phyloP scores from a whole-genome alignment of 2,797 vertebrate species.

The Sebastes taczanowskii region DNA sequence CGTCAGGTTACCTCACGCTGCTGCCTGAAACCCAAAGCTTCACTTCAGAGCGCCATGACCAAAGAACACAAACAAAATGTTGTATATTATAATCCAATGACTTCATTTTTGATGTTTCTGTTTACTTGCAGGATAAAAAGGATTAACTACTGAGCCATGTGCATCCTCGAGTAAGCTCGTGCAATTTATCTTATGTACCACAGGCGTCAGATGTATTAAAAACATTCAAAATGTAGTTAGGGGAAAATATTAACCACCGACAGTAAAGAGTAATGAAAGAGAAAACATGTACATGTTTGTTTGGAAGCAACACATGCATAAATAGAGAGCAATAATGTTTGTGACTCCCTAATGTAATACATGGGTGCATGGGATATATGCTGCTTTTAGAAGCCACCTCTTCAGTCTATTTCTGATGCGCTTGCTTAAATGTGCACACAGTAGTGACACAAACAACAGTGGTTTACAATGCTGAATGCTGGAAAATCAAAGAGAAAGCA shows the following conservation, averaged over 20 bases:
- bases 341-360: background rate
- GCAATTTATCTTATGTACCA: background rate
- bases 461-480: background rate
- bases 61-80: conserved; percentile 27
- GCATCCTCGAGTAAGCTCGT: background rate
- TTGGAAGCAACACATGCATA: background rate
- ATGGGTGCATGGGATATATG: background rate
- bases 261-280: background rate
- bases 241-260: background rate
- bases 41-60: background rate
- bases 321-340: background rate
- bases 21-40: conserved; percentile 17
- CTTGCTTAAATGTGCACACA: background rate
- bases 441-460: conserved; percentile 8
- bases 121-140: conserved; percentile 14
- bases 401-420: conserved; percentile 12
- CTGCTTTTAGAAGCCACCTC: background rate
- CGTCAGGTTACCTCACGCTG: conserved; percentile 38
- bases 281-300: background rate
- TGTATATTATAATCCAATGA: conserved; percentile 6
- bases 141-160: conserved; percentile 11
- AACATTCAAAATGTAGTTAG: background rate
- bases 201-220: background rate
- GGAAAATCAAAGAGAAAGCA: background rate
- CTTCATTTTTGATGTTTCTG: background rate